Conservation (phyloP, 2,797 vertebrate genomes). For the Danio choprae region DNA sequence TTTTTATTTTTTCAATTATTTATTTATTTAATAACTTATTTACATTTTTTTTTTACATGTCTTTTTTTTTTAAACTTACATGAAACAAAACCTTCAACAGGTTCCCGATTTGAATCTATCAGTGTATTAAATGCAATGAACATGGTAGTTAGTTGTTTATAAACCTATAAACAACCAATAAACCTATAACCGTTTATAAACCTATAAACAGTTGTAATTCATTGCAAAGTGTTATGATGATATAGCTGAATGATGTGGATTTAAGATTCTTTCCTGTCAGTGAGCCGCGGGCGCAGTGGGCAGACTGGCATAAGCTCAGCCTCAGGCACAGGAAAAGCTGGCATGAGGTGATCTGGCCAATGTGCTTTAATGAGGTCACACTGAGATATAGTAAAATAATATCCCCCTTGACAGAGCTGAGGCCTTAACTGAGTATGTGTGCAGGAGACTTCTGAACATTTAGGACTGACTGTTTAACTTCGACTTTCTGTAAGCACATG, state of each 20-base stretch:
- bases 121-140: background rate
- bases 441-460: slow-evolving; percentile 5
- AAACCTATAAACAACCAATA: background rate
- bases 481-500: background rate
- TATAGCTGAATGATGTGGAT: slow-evolving; percentile 13
- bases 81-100: no score
- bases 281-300: slow-evolving; percentile 19
- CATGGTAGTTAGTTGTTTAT: background rate
- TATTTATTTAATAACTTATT: background rate
- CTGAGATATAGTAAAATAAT: slow-evolving; percentile 24
- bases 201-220: slow-evolving; percentile 1
- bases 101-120: background rate
- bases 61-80: background rate
- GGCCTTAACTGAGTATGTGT: slow-evolving; percentile 6
- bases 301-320: slow-evolving; percentile 40
- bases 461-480: slow-evolving; percentile 5
- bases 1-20: no score
- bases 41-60: background rate
- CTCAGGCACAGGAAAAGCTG: slow-evolving; percentile 13
- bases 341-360: slow-evolving; percentile 37
- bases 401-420: slow-evolving; percentile 17
- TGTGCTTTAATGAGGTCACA: slow-evolving; percentile 42
- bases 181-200: background rate
- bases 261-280: slow-evolving; percentile 34
- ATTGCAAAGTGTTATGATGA: slow-evolving; percentile 15